Conservation (phyloP, 2,797 vertebrate species). For the Tapirus indicus region DNA sequence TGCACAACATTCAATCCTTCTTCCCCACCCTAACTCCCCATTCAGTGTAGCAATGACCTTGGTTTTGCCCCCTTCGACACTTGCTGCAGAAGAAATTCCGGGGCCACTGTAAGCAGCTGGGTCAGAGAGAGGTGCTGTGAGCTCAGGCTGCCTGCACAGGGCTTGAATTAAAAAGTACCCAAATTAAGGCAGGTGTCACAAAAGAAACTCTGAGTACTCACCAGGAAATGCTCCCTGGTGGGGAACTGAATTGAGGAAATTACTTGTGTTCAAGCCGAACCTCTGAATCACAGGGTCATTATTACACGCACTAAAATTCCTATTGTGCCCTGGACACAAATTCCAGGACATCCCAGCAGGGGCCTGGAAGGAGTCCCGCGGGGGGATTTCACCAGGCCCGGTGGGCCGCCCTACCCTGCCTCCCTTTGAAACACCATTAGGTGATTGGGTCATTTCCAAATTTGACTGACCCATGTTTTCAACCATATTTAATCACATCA, state of each 20-base stretch:
- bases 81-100: not conserved
- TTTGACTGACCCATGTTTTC: not conserved
- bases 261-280: not conserved
- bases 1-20: not conserved
- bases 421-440: not conserved
- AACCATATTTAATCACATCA: not conserved
- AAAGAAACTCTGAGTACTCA: not conserved
- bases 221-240: not conserved
- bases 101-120: rapidly evolving
- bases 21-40: not conserved
- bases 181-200: not conserved
- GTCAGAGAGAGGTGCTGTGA: not conserved
- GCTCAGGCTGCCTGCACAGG: not conserved
- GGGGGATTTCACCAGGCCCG: not conserved
- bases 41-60: not conserved
- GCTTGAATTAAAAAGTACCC: not conserved
- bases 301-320: not conserved
- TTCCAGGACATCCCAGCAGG: not conserved
- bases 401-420: not conserved
- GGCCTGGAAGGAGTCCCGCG: not conserved
- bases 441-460: not conserved
- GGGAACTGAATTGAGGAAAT: not conserved
- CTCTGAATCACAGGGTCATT: not conserved
- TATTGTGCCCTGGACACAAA: not conserved
- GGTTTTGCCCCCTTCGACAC: not conserved